Evolutionary conservation across 1,140 invertebrate genomes (phyloP), one percentile per base, ranked within the genome.

Genomic region (Geopemphigus sp.): DNA sequence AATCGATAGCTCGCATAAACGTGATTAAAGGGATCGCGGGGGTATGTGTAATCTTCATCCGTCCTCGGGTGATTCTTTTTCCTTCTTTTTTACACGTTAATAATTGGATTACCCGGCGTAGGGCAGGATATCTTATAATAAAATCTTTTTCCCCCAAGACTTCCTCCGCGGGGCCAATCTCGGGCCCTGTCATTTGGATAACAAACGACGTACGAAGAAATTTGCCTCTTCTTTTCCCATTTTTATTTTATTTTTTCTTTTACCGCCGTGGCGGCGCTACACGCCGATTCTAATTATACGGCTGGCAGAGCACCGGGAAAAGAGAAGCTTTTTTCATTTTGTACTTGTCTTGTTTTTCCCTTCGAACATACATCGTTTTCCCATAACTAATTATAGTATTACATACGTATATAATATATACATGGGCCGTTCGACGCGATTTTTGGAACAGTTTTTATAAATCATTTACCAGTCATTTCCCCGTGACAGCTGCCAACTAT

Each of bases 171-270:
- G 24, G 68, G 54, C 74, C 74, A 78, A 78, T 78, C 57, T 78
- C 74, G 74, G 74, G 74, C 74, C 74, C 74, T 78, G 74, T 78
- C 74, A 78, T 78, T 78, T 78, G 74, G 74, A 78, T 78, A 78
- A 78, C 74, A 78, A 78, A 78, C 74, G 74, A 78, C 56, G 73
- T 63, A 78, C 74, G 57, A 63, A 78, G 74, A 78, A 78, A 78
- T 78, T 78, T 61, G 74, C 74, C 50, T 72, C 68, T 72, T 72
- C 47, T 54, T 54, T 78, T 78, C 56, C 74, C 57, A 47, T 76
- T 76, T 76, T 78, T 74, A 39, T 74, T 74, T 78, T 61, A 59
- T 26, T 53, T 53, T 63, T 63, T 26, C 32, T 63, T 26, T 29
- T 54, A 72, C 74, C 32, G 19, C 22, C 22, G 56, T 59, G 56